Evolutionary conservation across 1,140 invertebrate species (phyloP).

Genomic region (Mactra quadrangularis): DNA sequence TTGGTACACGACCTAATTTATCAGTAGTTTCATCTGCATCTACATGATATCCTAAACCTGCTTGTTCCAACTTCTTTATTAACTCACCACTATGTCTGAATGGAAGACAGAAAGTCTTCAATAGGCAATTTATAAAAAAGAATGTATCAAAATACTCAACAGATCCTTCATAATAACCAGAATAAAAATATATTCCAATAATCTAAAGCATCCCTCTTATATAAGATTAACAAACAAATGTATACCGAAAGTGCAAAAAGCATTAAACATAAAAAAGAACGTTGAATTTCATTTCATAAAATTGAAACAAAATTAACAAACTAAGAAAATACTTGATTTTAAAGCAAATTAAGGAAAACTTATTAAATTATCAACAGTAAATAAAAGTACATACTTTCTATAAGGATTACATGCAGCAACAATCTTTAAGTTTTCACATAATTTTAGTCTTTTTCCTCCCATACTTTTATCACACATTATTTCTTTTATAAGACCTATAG

Average conservation of each 20-base stretch:
- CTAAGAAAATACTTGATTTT: neutral
- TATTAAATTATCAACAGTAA: neutral
- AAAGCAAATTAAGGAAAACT: neutral
- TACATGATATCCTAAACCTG: constrained; percentile 80
- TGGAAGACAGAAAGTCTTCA: neutral
- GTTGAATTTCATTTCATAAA: constrained; percentile 13
- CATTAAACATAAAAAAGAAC: neutral
- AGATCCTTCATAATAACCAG: too few relatives aligned
- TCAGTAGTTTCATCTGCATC: constrained; percentile 74
- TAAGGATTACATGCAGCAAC: constrained; percentile 80
- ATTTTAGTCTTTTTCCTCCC: constrained; percentile 61
- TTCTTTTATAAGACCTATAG: constrained; percentile 74
- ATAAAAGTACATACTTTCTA: constrained; percentile 69
- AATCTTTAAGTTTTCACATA: constrained; percentile 64
- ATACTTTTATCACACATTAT: constrained; percentile 74
- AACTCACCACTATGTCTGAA: constrained; percentile 76
- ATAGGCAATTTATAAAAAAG: neutral
- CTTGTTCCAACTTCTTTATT: constrained; percentile 76
- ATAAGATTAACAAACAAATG: neutral
- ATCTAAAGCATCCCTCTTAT: neutral
- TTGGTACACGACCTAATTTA: constrained; percentile 76
- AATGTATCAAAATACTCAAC: neutral
- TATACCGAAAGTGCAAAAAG: neutral
- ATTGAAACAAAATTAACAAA: neutral
- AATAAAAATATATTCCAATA: neutral